Base-by-base conservation (phyloP, 1,140 invertebrate genomes). In the Drosophila pruinosa region DNA sequence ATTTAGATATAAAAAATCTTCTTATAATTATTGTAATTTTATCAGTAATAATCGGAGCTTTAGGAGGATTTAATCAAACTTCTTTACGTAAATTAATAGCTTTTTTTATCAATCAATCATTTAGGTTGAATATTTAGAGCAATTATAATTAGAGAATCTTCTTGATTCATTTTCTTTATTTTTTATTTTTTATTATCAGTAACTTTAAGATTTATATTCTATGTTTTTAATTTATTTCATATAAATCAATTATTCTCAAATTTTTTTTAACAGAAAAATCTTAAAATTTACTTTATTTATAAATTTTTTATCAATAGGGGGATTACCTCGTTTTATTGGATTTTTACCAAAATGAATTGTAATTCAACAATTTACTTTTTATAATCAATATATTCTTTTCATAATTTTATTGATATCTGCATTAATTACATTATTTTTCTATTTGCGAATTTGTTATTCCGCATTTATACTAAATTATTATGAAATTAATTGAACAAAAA, bases 321-420 rank as follows among this genome's bases (percentile, higher is more conserved):
- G 92, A 52, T 75, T 93, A 72, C 93, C 92, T 0, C 92, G 3
- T n/a, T 93, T 93, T 88, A 77, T 93, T 72, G 92, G 92, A 91
- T 93, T 93, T 91, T 77, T 93, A 7, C 91, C 92, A 22, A 93
- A 93, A 92, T 93, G 92, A 92, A 64, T 93, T 72, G 82, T 91
- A 64, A 92, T 93, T 79, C 91, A 93, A 86, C 82, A 80, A 75
- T 58, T 92, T 91, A 91, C 91, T 58, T 54, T 70, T 64, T 89
- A 72, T 85, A 91, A 91, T 28, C 81, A 90, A 73, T 90, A 77
- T 76, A 41, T 91, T 63, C 43, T 91, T 86, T 75, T 75, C 74
- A 82, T 90, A 48, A 77, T 92, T 75, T 80, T 92, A 89, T 83
- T 92, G 72, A 90, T 92, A 89, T 75, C 83, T 81, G 92, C 92